These are phyloP conservation scores for Heliconius aoede DNA, from an alignment of 2,888 invertebrate species.

Conservation along the genomic window DNA sequence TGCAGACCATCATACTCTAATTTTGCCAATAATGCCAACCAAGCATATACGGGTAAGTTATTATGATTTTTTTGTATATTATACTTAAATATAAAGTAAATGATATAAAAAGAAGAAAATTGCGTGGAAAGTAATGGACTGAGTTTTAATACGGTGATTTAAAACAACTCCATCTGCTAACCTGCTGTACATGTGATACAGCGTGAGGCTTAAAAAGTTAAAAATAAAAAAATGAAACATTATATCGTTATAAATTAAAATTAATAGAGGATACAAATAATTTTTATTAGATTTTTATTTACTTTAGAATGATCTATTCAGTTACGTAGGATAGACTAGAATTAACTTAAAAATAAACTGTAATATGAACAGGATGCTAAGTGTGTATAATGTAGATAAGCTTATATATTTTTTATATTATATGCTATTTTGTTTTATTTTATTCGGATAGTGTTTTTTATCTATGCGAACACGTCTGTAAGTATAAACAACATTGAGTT, in stretches of 20 bases:
- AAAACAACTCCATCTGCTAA: not conserved
- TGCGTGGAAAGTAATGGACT: no score
- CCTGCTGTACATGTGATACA: not conserved
- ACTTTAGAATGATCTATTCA: not conserved
- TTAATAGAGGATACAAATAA: not conserved
- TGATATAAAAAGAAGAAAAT: no score
- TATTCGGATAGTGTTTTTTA: no score
- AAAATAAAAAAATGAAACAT: not conserved
- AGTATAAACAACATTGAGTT: no score
- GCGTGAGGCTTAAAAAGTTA: not conserved
- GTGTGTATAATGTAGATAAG: conserved; percentile 1
- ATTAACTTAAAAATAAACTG: not conserved
- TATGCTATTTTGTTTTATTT: not conserved
- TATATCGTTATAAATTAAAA: not conserved
- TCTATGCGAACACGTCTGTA: no score
- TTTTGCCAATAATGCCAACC: conserved; percentile 62
- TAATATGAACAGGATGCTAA: conserved; percentile 9
- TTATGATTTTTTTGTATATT: not conserved
- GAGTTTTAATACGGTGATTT: no score
- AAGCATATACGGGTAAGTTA: conserved; percentile 60
- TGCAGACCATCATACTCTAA: conserved; percentile 66
- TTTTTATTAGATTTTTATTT: not conserved
- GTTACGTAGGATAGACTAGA: not conserved
- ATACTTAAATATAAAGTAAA: not conserved
- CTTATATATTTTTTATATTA: conserved; percentile 4